Evolutionary conservation across 2,888 invertebrate genomes (phyloP), one percentile per base, ranked within the genome.

Genomic region (Andrena bicolor): DNA sequence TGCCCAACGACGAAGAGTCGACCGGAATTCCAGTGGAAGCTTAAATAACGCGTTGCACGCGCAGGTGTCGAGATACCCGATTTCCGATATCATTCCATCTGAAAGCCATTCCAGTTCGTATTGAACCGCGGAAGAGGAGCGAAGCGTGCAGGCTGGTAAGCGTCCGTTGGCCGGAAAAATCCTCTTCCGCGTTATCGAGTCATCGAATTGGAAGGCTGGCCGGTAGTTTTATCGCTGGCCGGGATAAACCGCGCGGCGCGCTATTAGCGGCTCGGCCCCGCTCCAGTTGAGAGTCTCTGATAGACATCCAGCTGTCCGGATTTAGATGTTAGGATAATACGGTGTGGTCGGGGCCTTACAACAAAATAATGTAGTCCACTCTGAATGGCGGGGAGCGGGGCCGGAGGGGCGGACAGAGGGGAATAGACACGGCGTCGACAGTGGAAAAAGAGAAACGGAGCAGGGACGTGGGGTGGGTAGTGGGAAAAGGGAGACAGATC

Each of bases 281-380:
- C 49, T 75, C 70, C 28, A 80, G 86, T 90, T 92, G 92, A 92
- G 92, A 92, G 88, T 85, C 91, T 64, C 87, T 86, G 82, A 72
- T 73, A 86, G 87, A 80, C 86, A 86, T 88, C 91, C 94, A 94
- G 93, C 94, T 94, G 94, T 93, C 92, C 90, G 93, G 94, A 94
- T 94, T 94, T 93, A 94, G 94, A 94, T 93, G 93, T 94, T 93
- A 92, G 93, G 94, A 94, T 94, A 94, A 94, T 93, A 92, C 93
- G 89, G 87, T 91, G 91, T 90, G 90, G 92, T 87, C 89, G 89
- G 88, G 89, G 90, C 89, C 90, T 93, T 91, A 92, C 93, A 92
- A 91, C 92, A 88, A 92, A 93, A 93, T 93, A 93, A 93, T 93
- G 90, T 92, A 93, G 93, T 93, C 93, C 93, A 91, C 90, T 91